Evolutionary conservation across 2,888 invertebrate genomes (phyloP).

Genomic region (Brachypalpus laphriformis): DNA sequence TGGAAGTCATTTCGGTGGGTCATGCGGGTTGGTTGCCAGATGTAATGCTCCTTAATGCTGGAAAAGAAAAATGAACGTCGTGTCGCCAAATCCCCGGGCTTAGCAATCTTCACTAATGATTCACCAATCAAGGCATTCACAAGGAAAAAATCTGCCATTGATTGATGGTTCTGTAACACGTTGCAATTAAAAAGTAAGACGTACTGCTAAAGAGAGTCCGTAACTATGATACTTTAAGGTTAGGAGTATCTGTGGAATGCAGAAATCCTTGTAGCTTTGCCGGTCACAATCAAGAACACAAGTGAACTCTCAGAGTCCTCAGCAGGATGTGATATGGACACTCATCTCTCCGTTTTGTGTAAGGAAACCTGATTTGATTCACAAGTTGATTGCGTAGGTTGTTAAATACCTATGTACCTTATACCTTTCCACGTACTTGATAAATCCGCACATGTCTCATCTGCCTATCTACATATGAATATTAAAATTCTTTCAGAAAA

Average conservation of each 20-base stretch:
- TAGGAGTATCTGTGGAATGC: background rate
- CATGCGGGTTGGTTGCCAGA: slow-evolving; percentile 21
- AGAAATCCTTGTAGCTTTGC: slow-evolving; percentile 10
- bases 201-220: background rate
- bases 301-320: background rate
- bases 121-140: slow-evolving; percentile 40
- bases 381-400: slow-evolving; percentile 56
- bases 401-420: slow-evolving; percentile 26
- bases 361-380: slow-evolving; percentile 37
- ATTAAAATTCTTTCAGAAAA: slow-evolving; percentile 50
- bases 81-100: slow-evolving; percentile 42
- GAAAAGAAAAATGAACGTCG: slow-evolving; percentile 45
- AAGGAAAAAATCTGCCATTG: slow-evolving; percentile 27
- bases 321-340: background rate
- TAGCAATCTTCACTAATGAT: slow-evolving; percentile 36
- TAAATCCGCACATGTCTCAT: slow-evolving; percentile 61
- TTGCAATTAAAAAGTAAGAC: slow-evolving; percentile 51
- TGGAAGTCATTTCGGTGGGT: slow-evolving; percentile 23
- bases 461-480: slow-evolving; percentile 62
- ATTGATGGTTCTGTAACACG: slow-evolving; percentile 47
- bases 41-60: slow-evolving; percentile 14
- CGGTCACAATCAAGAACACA: slow-evolving; percentile 17
- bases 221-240: background rate
- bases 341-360: background rate
- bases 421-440: slow-evolving; percentile 37